Percentiles rank a stretch among this genome's conserved stretches.
These are phyloP conservation scores for Brachylomia viminalis DNA, from an alignment of 2,888 invertebrate genomes.

Conservation along the genomic window DNA sequence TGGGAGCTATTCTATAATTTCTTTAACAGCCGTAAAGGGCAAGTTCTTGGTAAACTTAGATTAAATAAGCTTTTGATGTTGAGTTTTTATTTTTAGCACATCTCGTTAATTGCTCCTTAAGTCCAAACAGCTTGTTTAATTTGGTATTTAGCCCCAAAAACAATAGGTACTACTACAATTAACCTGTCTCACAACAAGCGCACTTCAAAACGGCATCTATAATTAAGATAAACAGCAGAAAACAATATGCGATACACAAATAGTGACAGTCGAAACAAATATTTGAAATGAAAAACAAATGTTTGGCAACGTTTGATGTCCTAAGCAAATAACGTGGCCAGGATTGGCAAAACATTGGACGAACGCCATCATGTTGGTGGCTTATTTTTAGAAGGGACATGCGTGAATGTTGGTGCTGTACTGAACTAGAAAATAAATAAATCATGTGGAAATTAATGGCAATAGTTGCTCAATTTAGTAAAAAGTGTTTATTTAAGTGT, in stretches of 20 bases:
- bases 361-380: constrained; percentile 31
- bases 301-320: constrained; percentile 71
- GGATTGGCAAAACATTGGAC: constrained; percentile 62
- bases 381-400: constrained; percentile 41
- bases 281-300: constrained; percentile 73
- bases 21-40: no score
- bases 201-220: constrained; percentile 63
- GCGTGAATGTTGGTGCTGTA: not conserved
- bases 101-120: not conserved
- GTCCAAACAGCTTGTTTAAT: not conserved
- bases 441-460: no score
- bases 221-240: constrained; percentile 66
- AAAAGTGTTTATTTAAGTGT: not conserved
- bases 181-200: constrained; percentile 14
- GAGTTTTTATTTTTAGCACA: constrained; percentile 15
- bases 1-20: not conserved
- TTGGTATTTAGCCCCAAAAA: constrained; percentile 1
- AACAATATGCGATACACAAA: constrained; percentile 69
- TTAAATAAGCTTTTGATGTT: not conserved
- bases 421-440: not conserved
- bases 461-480: not conserved
- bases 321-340: constrained; percentile 64
- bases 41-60: not conserved
- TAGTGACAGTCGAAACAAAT: constrained; percentile 69
- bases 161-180: constrained; percentile 24